These are phyloP conservation scores for Exocentrus adspersus DNA, from an alignment of 2,888 invertebrate species.

Conservation along the genomic window DNA sequence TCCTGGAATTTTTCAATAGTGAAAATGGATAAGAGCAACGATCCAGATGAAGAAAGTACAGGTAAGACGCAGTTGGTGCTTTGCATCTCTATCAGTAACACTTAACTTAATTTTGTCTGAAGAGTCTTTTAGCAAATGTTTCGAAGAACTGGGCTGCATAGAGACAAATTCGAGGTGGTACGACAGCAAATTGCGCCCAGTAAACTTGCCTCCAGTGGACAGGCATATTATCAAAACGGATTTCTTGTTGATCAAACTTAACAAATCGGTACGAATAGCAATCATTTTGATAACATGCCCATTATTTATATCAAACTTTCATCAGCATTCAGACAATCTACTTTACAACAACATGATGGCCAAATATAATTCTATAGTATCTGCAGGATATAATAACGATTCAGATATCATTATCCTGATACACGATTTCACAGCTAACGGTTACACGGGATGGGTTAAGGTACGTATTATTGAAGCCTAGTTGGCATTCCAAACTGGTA, in stretches of 20 bases:
- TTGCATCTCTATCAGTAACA: too few relatives aligned
- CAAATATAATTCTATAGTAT: conserved; percentile 43
- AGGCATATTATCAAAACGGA: conserved; percentile 61
- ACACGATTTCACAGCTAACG: conserved; percentile 64
- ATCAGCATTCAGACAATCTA: conserved; percentile 29
- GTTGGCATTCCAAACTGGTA: too few relatives aligned
- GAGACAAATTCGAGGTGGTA: conserved; percentile 60
- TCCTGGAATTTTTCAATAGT: not conserved
- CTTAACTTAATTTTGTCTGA: not conserved
- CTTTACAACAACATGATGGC: conserved; percentile 37
- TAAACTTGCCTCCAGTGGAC: conserved; percentile 59
- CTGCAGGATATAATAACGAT: conserved; percentile 52
- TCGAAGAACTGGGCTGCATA: conserved; percentile 61
- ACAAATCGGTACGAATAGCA: conserved; percentile 36
- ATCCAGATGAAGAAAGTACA: not conserved
- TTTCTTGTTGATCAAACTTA: conserved; percentile 56
- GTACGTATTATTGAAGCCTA: too few relatives aligned
- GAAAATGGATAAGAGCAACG: not conserved
- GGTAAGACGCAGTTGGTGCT: too few relatives aligned
- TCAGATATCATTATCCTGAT: conserved; percentile 56
- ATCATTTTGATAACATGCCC: too few relatives aligned
- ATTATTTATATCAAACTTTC: not conserved
- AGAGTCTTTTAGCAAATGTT: conserved; percentile 56
- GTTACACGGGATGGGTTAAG: conserved; percentile 63
- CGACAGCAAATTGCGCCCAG: conserved; percentile 56